phyloP scores from a whole-genome alignment of 2,113 vertebrate species.

The Pica pica region DNA sequence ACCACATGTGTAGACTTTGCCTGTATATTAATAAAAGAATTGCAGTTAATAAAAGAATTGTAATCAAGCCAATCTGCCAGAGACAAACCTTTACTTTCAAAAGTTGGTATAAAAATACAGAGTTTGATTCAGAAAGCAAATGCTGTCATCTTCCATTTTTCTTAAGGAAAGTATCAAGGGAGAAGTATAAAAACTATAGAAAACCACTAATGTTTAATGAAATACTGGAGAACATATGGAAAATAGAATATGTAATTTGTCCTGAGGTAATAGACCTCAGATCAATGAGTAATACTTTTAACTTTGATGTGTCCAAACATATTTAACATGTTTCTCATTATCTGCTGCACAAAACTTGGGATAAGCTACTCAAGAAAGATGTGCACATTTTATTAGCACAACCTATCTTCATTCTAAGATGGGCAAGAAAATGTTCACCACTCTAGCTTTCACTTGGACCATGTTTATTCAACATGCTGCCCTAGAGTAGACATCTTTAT shows the following conservation, averaged over 20 bases:
- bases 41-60: not conserved
- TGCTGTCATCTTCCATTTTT: not conserved
- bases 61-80: not conserved
- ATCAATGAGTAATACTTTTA: not conserved
- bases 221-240: not conserved
- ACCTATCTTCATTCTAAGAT: not conserved
- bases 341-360: not conserved
- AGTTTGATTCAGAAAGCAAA: not conserved
- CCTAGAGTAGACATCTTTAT: not conserved
- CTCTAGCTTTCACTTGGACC: not conserved
- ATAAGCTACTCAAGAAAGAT: not conserved
- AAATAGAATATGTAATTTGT: constrained; percentile 17
- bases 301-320: constrained; percentile 17
- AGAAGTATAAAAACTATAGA: not conserved
- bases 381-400: not conserved
- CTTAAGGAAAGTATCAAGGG: not conserved
- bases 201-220: constrained; percentile 4
- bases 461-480: not conserved
- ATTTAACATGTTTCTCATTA: not conserved
- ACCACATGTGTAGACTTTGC: not conserved
- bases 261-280: not conserved
- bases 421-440: not conserved
- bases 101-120: not conserved
- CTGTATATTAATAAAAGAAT: not conserved
- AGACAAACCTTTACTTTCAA: not conserved